phyloP scores from a whole-genome alignment of 1,140 invertebrate species.

The Drosophila nasuta region DNA sequence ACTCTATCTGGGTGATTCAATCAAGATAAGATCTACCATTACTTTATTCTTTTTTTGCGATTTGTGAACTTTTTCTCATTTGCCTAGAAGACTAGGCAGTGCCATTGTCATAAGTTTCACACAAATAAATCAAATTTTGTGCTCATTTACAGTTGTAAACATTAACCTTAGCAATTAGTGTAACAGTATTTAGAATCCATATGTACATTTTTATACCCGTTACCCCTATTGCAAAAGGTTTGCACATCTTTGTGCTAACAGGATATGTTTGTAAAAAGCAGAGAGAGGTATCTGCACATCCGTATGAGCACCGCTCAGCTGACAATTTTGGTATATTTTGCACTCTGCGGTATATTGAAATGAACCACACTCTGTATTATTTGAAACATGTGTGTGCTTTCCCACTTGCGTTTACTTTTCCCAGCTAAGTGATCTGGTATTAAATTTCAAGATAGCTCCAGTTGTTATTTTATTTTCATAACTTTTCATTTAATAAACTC shows the following conservation, averaged over 20 bases:
- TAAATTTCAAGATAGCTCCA: conserved; percentile 54
- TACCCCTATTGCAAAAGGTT: no score
- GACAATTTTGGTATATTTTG: no score
- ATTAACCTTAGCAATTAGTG: conserved; percentile 52
- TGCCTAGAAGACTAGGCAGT: no score
- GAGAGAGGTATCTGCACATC: no score
- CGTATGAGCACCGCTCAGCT: no score
- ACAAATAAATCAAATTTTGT: conserved; percentile 58
- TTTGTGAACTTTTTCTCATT: conserved; percentile 56
- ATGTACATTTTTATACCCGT: no score
- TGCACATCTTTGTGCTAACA: no score
- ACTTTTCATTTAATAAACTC: conserved; percentile 82
- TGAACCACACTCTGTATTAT: no score
- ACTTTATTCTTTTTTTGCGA: conserved; percentile 53
- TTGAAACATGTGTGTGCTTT: not conserved
- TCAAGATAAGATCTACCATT: conserved; percentile 69
- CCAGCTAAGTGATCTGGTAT: conserved; percentile 59
- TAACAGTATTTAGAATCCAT: not conserved
- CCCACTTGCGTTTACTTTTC: conserved; percentile 61
- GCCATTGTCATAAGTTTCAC: conserved; percentile 47
- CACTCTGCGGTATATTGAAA: no score
- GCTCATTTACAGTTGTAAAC: conserved; percentile 61
- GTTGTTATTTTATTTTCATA: conserved; percentile 53
- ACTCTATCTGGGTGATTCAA: conserved; percentile 78
- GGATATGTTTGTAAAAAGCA: no score